These are phyloP conservation scores for Tokudaia muenninki DNA, from an alignment of 2,797 vertebrate species.

Conservation along the genomic window DNA sequence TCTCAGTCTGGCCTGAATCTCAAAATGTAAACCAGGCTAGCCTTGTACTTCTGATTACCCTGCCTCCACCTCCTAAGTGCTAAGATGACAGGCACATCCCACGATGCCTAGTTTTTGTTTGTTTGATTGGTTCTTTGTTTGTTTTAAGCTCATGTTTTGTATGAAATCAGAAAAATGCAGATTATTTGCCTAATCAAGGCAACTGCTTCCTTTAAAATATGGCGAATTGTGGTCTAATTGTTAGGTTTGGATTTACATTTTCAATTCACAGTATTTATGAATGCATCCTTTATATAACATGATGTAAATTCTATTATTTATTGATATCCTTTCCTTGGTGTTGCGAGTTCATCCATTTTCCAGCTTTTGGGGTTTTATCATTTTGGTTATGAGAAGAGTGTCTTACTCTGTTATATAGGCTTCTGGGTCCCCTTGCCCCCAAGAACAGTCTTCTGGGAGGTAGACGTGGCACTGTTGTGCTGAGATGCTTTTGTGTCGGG, in stretches of 20 bases:
- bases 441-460: background rate
- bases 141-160: background rate
- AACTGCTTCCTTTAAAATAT: background rate
- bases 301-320: background rate
- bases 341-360: slow-evolving; percentile 11
- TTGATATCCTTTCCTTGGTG: background rate
- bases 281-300: background rate
- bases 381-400: background rate
- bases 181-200: background rate
- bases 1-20: background rate
- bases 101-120: background rate
- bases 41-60: background rate
- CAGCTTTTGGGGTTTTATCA: background rate
- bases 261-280: background rate
- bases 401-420: background rate
- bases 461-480: background rate
- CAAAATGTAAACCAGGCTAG: background rate
- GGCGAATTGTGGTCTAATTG: background rate
- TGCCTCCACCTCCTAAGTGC: background rate
- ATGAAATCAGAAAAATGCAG: background rate
- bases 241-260: slow-evolving; percentile 43
- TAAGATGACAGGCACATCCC: background rate
- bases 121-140: background rate
- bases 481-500: background rate
- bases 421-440: background rate